These are phyloP conservation scores for Eustalomyia histrio DNA, from an alignment of 2,888 invertebrate species.

Conservation along the genomic window DNA sequence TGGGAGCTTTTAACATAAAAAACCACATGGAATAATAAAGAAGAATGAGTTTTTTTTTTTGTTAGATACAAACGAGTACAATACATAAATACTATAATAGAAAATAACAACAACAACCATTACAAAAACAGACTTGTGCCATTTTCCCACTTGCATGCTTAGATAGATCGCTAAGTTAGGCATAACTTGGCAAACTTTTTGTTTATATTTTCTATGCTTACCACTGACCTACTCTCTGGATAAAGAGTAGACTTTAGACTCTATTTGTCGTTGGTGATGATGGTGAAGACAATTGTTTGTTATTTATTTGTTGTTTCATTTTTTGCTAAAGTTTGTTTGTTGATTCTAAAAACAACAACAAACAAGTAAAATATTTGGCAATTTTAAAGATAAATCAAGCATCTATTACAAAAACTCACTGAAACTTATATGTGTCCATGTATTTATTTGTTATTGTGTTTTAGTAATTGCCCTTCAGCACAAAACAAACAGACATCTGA, in stretches of 20 bases:
- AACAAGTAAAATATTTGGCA: slow-evolving; percentile 12
- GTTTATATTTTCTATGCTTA: background rate
- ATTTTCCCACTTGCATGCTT: slow-evolving; percentile 32
- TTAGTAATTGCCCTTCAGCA: slow-evolving; percentile 16
- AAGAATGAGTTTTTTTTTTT: slow-evolving; percentile 14
- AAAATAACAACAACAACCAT: background rate
- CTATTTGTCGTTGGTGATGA: background rate
- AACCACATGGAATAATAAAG: slow-evolving; percentile 11
- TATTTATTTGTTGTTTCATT: slow-evolving; percentile 21
- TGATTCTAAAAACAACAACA: background rate
- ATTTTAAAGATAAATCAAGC: background rate
- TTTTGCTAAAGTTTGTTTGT: background rate
- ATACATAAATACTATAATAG: background rate
- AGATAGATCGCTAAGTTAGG: slow-evolving; percentile 8
- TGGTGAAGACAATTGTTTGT: slow-evolving; percentile 21
- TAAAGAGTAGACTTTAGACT: background rate
- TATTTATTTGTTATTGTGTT: background rate
- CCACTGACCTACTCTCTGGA: slow-evolving; percentile 33
- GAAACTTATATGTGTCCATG: background rate
- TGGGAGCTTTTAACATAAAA: slow-evolving; percentile 37
- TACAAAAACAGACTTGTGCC: slow-evolving; percentile 28
- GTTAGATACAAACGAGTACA: background rate
- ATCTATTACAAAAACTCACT: background rate
- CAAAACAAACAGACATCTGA: background rate
- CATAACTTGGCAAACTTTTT: slow-evolving; percentile 23